Evolutionary conservation across 2,888 invertebrate species (phyloP), one percentile per base, ranked within the genome.

Genomic region (Stenoptilia bipunctidactyla): DNA sequence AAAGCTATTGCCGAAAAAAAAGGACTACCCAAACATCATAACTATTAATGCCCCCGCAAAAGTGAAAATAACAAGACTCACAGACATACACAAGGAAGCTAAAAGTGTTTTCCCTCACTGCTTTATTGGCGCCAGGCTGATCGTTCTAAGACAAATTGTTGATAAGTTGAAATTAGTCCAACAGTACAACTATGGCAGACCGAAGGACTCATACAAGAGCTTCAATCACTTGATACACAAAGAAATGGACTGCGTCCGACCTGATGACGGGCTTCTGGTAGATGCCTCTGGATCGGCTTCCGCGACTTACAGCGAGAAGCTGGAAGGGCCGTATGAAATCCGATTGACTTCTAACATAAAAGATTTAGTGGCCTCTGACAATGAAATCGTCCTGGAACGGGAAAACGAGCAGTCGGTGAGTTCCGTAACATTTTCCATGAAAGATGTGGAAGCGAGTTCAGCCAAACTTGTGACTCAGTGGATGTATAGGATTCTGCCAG

Each of bases 31-130:
- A 9, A 45, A 68, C 30, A 40, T 74, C 14, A 20, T 20, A 20
- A 9, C 12, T 9, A n/a, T 12, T 3, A 3, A n/a, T 30, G 60
- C 61, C 42, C 62, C 66, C 27, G 54, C 55, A 27, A 65, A 58
- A 45, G 41, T 49, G 1, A 65, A 55, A 48, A 46, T 69, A 49
- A 64, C 60, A 40, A 61, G 65, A 37, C 61, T 83, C 13, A 59
- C 63, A 51, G 72, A 77, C 52, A 54, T 83, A 15, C 83, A 83
- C 45, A 49, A 60, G 13, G 82, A 82, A 47, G 73, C 83, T 1
- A 83, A 83, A 44, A 67, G 50, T 45, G 74, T 79, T 6, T 83
- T 83, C 42, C 83, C 83, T 8, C 60, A 60, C 49, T 83, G 82
- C 48, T 83, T 83, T 46, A 60, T 71, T 40, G 83, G 83, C 20